phyloP scores from a whole-genome alignment of 2,797 vertebrate species.

The Neostethus bicornis region DNA sequence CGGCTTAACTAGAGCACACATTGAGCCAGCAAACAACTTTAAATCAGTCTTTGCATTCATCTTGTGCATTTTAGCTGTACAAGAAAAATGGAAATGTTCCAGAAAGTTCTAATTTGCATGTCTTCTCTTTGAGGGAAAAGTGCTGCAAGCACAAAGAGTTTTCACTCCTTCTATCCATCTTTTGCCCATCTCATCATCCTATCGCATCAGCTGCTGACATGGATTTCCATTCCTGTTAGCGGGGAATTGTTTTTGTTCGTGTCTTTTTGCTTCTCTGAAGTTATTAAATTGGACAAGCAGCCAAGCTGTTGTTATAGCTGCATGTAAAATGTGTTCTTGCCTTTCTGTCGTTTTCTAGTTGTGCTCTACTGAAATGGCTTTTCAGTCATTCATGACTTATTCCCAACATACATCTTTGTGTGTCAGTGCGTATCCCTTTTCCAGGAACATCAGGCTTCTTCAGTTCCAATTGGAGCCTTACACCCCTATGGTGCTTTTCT shows the following conservation, averaged over 20 bases:
- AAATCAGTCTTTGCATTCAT: constrained; percentile 8
- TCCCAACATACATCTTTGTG: constrained; percentile 17
- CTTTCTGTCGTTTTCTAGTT: constrained; percentile 5
- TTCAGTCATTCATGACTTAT: constrained; percentile 12
- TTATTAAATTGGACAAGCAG: constrained; percentile 54
- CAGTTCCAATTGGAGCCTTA: constrained; percentile 16
- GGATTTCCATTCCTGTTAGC: constrained; percentile 36
- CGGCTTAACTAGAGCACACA: constrained; percentile 5
- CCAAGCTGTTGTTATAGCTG: constrained; percentile 18
- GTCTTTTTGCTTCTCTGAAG: constrained; percentile 6
- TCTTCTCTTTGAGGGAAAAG: not conserved
- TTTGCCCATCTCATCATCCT: constrained; percentile 37
- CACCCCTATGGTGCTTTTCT: constrained; percentile 1
- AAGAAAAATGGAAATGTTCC: not conserved
- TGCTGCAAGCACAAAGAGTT: constrained; percentile 4
- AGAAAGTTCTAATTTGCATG: constrained; percentile 2
- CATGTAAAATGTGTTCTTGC: constrained; percentile 42
- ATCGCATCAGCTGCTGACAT: constrained; percentile 37
- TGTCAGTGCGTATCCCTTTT: constrained; percentile 10
- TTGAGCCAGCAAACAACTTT: not conserved
- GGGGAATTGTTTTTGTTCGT: constrained; percentile 16
- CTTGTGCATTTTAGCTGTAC: not conserved
- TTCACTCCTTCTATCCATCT: constrained; percentile 17
- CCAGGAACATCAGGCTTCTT: constrained; percentile 9
- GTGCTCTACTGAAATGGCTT: constrained; percentile 11